Conservation (phyloP, 2,113 vertebrate species). For the Ceratotherium simum region DNA sequence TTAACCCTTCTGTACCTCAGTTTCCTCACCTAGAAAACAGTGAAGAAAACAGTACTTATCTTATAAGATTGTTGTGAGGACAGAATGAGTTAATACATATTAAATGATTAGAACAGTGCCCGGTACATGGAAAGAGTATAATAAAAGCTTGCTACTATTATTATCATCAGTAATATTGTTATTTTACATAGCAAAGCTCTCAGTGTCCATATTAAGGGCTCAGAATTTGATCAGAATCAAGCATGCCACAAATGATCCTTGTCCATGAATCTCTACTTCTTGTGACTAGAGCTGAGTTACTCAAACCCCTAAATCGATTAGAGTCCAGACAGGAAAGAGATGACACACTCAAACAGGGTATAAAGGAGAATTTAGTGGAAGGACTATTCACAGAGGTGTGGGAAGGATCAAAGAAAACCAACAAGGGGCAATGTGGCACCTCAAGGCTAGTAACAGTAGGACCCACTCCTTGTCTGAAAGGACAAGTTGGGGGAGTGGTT, state of each 20-base stretch:
- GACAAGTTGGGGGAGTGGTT: background rate
- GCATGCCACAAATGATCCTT: background rate
- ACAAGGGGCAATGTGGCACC: background rate
- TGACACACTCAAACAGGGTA: background rate
- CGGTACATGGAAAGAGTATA: background rate
- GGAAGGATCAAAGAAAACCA: background rate
- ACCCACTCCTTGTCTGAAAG: background rate
- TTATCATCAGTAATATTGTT: background rate
- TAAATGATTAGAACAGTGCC: background rate
- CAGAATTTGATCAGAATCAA: conserved; percentile 6
- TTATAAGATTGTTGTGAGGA: background rate
- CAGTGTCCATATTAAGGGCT: background rate
- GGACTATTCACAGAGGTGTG: background rate
- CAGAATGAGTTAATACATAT: background rate
- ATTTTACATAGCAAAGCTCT: background rate
- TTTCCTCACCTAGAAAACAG: conserved; percentile 3
- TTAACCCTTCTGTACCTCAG: background rate
- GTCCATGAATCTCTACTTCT: background rate
- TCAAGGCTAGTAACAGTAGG: background rate
- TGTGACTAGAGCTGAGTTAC: background rate
- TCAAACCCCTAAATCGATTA: background rate
- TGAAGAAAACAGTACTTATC: background rate
- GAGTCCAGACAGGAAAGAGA: background rate
- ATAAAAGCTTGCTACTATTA: background rate
- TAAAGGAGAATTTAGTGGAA: background rate